These are phyloP conservation scores for Melanotaenia nigrans DNA, from an alignment of 2,797 vertebrate species.

Conservation along the genomic window DNA sequence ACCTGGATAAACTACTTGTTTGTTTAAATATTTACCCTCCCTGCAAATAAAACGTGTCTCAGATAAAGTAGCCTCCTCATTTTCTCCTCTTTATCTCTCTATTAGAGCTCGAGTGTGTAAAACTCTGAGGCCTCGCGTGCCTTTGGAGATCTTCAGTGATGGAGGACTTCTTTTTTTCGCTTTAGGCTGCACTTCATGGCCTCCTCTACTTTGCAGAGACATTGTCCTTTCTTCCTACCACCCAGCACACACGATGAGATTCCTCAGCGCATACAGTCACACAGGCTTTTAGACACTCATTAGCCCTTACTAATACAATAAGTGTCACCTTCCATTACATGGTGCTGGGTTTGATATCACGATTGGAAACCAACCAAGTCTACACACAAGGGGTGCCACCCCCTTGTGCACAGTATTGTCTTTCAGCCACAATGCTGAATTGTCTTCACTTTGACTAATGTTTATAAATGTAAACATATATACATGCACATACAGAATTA, in stretches of 20 bases:
- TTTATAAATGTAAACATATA: conserved; percentile 25
- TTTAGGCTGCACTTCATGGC: conserved; percentile 56
- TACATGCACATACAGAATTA: neutral
- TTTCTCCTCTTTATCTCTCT: conserved; percentile 61
- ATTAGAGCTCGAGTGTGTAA: conserved; percentile 48
- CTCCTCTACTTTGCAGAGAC: conserved; percentile 58
- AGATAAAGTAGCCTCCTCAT: conserved; percentile 13
- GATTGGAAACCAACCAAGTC: conserved; percentile 81
- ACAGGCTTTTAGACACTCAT: conserved; percentile 86
- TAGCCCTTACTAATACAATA: conserved; percentile 84
- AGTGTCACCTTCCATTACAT: conserved; percentile 84
- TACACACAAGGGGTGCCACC: conserved; percentile 69
- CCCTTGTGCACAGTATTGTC: conserved; percentile 68
- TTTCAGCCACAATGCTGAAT: conserved; percentile 76
- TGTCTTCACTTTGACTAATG: conserved; percentile 60
- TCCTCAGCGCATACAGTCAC: conserved; percentile 77
- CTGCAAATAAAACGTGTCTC: neutral
- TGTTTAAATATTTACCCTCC: conserved; percentile 5
- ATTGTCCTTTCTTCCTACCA: conserved; percentile 68
- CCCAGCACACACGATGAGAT: conserved; percentile 79
- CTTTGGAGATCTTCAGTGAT: conserved; percentile 48
- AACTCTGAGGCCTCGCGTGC: conserved; percentile 61
- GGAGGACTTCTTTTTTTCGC: conserved; percentile 9
- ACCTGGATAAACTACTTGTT: neutral
- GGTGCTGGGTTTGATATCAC: conserved; percentile 74